Evolutionary conservation across 1,140 invertebrate species (phyloP).

Genomic region (Drosophila pectinifera): DNA sequence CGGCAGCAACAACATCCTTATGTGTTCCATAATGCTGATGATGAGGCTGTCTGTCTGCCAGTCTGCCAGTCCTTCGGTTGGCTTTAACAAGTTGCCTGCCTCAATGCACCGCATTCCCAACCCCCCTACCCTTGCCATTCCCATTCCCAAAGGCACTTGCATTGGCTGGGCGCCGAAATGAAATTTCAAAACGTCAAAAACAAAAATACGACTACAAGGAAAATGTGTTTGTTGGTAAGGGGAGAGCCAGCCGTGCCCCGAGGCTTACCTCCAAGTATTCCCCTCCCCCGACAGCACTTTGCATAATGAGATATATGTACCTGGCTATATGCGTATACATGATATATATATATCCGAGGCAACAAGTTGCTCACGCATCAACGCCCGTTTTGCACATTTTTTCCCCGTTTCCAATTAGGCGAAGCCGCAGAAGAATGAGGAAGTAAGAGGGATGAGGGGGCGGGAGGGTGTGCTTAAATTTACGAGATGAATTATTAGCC

Average conservation of each 20-base stretch:
- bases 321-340: background rate
- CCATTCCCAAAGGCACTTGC: constrained; percentile 49
- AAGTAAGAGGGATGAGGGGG: background rate
- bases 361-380: constrained; percentile 68
- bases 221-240: constrained; percentile 13
- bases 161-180: constrained; percentile 52
- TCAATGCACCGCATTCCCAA: constrained; percentile 22
- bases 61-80: constrained; percentile 38
- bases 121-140: background rate
- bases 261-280: constrained; percentile 16
- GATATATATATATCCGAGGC: constrained; percentile 17
- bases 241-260: too few species aligned
- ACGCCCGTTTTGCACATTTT: constrained; percentile 66
- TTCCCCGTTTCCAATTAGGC: constrained; percentile 43
- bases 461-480: constrained; percentile 20
- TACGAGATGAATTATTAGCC: constrained; percentile 37
- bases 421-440: constrained; percentile 5
- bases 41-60: constrained; percentile 15
- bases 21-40: constrained; percentile 37
- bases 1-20: constrained; percentile 44
- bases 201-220: constrained; percentile 28
- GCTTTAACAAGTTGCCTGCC: constrained; percentile 43
- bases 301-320: constrained; percentile 66
- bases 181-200: constrained; percentile 67
- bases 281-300: constrained; percentile 54